phyloP scores from a whole-genome alignment of 2,113 vertebrate species.

The Myotis davidii region DNA sequence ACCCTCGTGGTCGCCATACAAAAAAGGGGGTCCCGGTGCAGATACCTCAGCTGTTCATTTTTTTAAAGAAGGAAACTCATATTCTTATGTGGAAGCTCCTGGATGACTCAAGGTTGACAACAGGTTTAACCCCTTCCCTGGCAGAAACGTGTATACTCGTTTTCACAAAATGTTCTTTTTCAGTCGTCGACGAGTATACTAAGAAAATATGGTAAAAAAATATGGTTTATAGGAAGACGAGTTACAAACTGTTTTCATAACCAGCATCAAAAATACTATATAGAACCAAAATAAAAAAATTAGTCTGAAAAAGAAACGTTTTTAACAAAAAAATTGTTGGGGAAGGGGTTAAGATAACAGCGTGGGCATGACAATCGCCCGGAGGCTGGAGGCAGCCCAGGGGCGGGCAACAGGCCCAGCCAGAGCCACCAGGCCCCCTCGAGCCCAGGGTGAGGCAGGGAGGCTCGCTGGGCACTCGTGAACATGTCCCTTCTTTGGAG shows the following conservation, averaged over 20 bases:
- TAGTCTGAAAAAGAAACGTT: too few relatives aligned
- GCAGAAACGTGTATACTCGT: too few relatives aligned
- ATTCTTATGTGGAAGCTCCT: neutral
- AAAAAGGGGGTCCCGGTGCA: accelerated
- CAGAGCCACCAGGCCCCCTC: accelerated
- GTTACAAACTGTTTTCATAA: too few relatives aligned
- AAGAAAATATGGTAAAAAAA: too few relatives aligned
- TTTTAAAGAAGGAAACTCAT: slow-evolving; percentile 5
- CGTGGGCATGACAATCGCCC: accelerated
- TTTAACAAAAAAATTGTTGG: too few relatives aligned
- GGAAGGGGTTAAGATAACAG: neutral
- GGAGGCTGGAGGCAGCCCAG: neutral
- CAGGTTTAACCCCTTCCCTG: too few relatives aligned
- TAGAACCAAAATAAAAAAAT: too few relatives aligned
- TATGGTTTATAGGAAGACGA: too few relatives aligned
- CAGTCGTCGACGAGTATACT: too few relatives aligned
- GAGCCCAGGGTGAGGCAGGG: neutral
- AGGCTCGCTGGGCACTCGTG: accelerated
- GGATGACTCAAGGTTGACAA: neutral
- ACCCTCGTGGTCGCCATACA: neutral
- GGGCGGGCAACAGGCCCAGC: accelerated
- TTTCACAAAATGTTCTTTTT: too few relatives aligned
- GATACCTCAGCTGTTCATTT: too few relatives aligned
- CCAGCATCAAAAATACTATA: too few relatives aligned
- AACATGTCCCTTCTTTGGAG: neutral